These are phyloP conservation scores for Cercopithecus mitis DNA, from an alignment of 2,797 vertebrate genomes.

Conservation along the genomic window DNA sequence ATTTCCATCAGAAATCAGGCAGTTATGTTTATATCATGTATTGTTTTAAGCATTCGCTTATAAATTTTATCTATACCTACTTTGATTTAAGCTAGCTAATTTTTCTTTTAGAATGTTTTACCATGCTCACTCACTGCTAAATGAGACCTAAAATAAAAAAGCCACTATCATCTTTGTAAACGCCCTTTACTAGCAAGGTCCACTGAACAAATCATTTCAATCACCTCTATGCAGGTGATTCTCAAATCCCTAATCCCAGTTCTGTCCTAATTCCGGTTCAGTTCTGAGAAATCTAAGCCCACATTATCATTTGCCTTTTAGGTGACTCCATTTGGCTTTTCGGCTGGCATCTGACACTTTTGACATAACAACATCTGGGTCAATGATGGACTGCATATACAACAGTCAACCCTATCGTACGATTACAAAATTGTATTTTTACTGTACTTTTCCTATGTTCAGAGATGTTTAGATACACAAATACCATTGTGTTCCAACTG, in stretches of 20 bases:
- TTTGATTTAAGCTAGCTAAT: neutral
- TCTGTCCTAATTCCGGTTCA: neutral
- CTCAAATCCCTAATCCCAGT: neutral
- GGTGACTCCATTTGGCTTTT: neutral
- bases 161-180: neutral
- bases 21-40: conserved; percentile 13
- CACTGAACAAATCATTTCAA: neutral
- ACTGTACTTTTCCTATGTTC: neutral
- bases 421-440: neutral
- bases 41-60: neutral
- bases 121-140: neutral
- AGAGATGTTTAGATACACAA: neutral
- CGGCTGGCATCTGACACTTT: neutral
- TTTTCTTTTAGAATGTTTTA: neutral
- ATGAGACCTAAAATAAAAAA: neutral
- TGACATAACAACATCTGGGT: neutral
- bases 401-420: neutral
- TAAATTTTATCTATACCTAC: neutral
- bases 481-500: neutral
- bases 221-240: neutral
- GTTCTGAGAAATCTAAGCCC: neutral
- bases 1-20: conserved; percentile 2
- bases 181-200: neutral
- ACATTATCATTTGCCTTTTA: neutral
- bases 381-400: neutral